Percentiles rank a stretch among this genome's conserved stretches.
phyloP scores from a whole-genome alignment of 2,888 invertebrate genomes.

The Lydus trimaculatus region DNA sequence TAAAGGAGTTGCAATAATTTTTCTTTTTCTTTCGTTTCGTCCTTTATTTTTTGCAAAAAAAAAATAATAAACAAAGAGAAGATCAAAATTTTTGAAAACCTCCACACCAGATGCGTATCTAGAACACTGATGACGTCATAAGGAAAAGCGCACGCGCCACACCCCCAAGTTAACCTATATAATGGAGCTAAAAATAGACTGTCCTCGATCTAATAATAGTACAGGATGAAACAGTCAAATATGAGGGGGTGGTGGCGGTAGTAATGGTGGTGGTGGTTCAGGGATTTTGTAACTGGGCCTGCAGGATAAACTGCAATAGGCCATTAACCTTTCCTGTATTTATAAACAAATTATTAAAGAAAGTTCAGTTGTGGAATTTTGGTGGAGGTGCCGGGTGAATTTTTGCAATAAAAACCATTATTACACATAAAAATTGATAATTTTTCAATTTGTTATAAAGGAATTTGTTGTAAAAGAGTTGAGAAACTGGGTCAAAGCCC shows the following conservation, averaged over 20 bases:
- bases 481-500: conserved; percentile 35
- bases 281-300: background rate
- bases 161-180: conserved; percentile 57
- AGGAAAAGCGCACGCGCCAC: conserved; percentile 52
- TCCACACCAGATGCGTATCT: conserved; percentile 40
- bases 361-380: conserved; percentile 5
- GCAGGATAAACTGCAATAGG: conserved; percentile 20
- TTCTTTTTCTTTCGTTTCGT: no score
- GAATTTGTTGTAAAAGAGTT: conserved; percentile 18
- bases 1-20: background rate
- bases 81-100: conserved; percentile 13
- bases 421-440: background rate
- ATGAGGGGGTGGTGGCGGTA: background rate
- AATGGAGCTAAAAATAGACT: conserved; percentile 59
- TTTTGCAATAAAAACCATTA: background rate
- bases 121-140: conserved; percentile 61
- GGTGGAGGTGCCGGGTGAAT: conserved; percentile 10
- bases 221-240: conserved; percentile 52
- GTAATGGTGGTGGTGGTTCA: background rate
- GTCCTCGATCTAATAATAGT: conserved; percentile 62
- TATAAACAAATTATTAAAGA: conserved; percentile 8
- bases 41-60: background rate
- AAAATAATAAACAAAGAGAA: no score
- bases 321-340: conserved; percentile 14
- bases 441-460: conserved; percentile 19